Evolutionary conservation across 1,140 invertebrate genomes (phyloP).

Genomic region (Neodiprion fabricii): DNA sequence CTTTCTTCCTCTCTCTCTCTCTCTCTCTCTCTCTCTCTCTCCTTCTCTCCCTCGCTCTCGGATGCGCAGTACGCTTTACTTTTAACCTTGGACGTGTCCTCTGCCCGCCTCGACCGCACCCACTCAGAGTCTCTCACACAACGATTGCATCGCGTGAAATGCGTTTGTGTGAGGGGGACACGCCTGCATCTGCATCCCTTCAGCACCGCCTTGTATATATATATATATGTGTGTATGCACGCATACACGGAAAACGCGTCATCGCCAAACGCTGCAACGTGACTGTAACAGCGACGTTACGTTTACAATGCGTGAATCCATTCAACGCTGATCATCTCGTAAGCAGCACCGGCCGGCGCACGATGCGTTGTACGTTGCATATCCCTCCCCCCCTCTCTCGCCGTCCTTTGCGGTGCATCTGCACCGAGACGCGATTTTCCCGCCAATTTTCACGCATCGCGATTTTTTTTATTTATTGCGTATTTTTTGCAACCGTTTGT

Average conservation of each 20-base stretch:
- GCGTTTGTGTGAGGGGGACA: too few relatives aligned
- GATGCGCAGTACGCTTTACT: slow-evolving; percentile 34
- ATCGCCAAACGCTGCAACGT: not conserved
- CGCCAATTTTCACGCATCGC: too few relatives aligned
- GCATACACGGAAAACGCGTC: too few relatives aligned
- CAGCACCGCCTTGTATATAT: not conserved
- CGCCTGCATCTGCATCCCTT: too few relatives aligned
- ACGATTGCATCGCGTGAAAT: too few relatives aligned
- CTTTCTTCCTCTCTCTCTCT: not conserved
- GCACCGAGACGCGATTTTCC: not conserved
- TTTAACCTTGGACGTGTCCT: slow-evolving; percentile 46
- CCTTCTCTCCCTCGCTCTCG: slow-evolving; percentile 24
- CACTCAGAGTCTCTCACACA: slow-evolving; percentile 29
- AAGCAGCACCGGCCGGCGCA: not conserved
- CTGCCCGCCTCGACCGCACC: slow-evolving; percentile 32
- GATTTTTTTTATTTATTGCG: too few relatives aligned
- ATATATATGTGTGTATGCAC: not conserved
- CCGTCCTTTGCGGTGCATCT: not conserved
- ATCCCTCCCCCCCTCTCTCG: not conserved
- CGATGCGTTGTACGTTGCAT: too few relatives aligned
- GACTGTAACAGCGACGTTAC: not conserved
- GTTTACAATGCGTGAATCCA: not conserved
- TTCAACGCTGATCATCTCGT: not conserved
- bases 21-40: slow-evolving; percentile 11
- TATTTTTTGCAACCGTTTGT: too few relatives aligned